Conservation (phyloP, 1,140 invertebrate genomes). For the Papilio machaon region DNA sequence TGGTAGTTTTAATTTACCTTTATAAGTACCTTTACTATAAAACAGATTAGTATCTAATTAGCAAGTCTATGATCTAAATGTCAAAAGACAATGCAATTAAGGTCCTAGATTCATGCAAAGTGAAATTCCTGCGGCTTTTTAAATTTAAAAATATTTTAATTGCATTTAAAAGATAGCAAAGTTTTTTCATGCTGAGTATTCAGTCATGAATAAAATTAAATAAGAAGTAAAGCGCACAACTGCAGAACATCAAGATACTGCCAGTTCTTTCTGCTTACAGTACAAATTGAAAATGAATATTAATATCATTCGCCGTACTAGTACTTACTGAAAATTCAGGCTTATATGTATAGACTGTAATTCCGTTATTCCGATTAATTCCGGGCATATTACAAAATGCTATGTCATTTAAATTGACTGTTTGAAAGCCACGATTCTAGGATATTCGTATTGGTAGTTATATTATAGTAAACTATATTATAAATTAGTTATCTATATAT, state of each 20-base stretch:
- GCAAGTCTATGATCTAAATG: neutral
- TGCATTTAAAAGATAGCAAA: neutral
- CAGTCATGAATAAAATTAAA: slow-evolving; percentile 11
- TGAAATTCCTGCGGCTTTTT: neutral
- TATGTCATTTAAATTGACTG: too few species aligned
- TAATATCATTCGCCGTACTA: neutral
- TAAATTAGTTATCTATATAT: neutral
- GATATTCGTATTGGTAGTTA: too few species aligned
- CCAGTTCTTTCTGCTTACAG: neutral
- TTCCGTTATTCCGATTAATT: too few species aligned
- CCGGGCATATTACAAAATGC: too few species aligned
- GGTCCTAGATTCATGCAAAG: neutral
- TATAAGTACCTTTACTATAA: too few species aligned
- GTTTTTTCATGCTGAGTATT: neutral
- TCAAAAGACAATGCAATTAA: neutral
- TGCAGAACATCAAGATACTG: neutral
- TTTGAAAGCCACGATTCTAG: too few species aligned
- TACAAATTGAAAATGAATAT: neutral
- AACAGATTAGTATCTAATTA: neutral
- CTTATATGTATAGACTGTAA: neutral
- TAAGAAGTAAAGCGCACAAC: neutral
- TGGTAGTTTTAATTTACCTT: too few species aligned
- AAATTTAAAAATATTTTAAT: neutral
- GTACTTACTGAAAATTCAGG: neutral
- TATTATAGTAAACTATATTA: neutral